A percentile compares a stretch with the other conserved stretches of the same genome.
Evolutionary conservation across 2,797 vertebrate genomes (phyloP).

Genomic region (Labroides dimidiatus): DNA sequence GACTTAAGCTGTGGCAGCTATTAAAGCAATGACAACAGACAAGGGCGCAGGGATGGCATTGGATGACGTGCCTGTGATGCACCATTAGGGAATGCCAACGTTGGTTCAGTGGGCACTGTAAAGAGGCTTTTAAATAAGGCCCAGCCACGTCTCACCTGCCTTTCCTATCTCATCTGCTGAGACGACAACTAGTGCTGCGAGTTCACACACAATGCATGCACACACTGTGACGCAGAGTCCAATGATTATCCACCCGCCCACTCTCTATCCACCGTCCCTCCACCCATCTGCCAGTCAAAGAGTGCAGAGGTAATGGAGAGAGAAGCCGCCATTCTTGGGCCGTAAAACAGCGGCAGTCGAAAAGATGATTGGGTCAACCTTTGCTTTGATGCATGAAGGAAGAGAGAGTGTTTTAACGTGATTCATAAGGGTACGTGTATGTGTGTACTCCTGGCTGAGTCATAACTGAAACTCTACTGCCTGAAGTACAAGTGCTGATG

Average conservation of each 20-base stretch:
- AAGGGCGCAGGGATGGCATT: slow-evolving; percentile 34
- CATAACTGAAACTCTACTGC: slow-evolving; percentile 33
- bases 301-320: slow-evolving; percentile 79
- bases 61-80: slow-evolving; percentile 61
- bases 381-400: slow-evolving; percentile 73
- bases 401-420: slow-evolving; percentile 67
- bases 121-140: slow-evolving; percentile 75
- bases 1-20: slow-evolving; percentile 31
- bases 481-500: slow-evolving; percentile 42
- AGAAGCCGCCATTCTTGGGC: slow-evolving; percentile 70
- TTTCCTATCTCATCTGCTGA: slow-evolving; percentile 65
- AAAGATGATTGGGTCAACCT: slow-evolving; percentile 74
- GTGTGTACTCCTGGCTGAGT: slow-evolving; percentile 51
- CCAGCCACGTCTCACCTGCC: slow-evolving; percentile 63
- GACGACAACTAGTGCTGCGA: slow-evolving; percentile 61
- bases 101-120: slow-evolving; percentile 69
- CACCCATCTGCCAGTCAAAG: slow-evolving; percentile 79
- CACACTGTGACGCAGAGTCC: slow-evolving; percentile 59
- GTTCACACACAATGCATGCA: slow-evolving; percentile 17
- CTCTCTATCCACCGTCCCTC: slow-evolving; percentile 58
- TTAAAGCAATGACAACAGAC: slow-evolving; percentile 52
- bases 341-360: slow-evolving; percentile 69
- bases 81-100: slow-evolving; percentile 76
- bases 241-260: slow-evolving; percentile 70
- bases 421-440: slow-evolving; percentile 48